Conservation (phyloP, 2,113 vertebrate species). For the Eretmodus cyanostictus region DNA sequence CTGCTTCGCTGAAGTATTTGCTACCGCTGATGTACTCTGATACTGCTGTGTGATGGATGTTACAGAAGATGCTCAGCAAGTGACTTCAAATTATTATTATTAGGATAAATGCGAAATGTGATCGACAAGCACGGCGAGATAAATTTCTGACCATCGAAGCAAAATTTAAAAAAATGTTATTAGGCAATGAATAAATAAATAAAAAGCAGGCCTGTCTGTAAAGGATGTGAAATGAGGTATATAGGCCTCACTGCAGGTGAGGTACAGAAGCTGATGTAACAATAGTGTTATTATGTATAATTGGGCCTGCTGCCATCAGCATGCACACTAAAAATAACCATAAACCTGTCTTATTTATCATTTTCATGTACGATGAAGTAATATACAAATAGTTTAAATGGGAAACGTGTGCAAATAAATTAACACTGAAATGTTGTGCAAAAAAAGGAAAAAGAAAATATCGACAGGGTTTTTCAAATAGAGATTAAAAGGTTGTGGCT, state of each 20-base stretch:
- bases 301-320: background rate
- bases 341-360: background rate
- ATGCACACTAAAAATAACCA: background rate
- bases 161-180: background rate
- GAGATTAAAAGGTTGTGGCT: background rate
- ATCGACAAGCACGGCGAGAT: background rate
- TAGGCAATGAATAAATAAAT: background rate
- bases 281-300: background rate
- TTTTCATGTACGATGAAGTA: background rate
- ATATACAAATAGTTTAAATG: background rate
- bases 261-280: background rate
- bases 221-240: background rate
- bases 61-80: background rate
- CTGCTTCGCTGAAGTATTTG: constrained; percentile 13
- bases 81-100: background rate
- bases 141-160: background rate
- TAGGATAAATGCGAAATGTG: background rate
- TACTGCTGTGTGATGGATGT: background rate
- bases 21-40: background rate
- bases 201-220: background rate
- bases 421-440: background rate
- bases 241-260: background rate
- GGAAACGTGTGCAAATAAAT: background rate
- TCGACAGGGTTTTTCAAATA: background rate
- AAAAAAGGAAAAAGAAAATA: background rate